Evolutionary conservation across 2,888 invertebrate species (phyloP).

Genomic region (Cynaeus angustus): DNA sequence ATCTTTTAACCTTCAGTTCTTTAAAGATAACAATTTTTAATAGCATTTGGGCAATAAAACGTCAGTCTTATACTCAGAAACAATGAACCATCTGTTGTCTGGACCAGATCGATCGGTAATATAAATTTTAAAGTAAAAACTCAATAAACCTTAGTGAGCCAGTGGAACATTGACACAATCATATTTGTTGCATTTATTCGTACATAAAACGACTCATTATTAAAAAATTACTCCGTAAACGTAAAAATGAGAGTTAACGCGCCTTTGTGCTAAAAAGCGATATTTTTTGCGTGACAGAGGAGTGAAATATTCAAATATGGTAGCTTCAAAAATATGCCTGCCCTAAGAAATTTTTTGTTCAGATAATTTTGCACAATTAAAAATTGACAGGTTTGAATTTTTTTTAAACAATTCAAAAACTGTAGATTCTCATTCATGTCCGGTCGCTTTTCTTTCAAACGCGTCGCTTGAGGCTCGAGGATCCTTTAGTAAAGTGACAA

Average conservation of each 20-base stretch:
- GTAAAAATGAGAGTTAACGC: slow-evolving; percentile 14
- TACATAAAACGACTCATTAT: slow-evolving; percentile 4
- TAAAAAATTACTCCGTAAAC: slow-evolving; percentile 12
- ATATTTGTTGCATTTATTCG: slow-evolving; percentile 11
- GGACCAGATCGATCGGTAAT: not conserved
- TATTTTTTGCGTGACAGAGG: slow-evolving; percentile 19
- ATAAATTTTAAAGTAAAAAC: too few species aligned
- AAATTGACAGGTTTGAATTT: slow-evolving; percentile 14
- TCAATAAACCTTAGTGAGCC: too few species aligned
- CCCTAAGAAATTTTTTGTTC: slow-evolving; percentile 13
- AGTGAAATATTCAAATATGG: slow-evolving; percentile 24
- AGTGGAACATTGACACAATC: not conserved
- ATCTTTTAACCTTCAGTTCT: not conserved
- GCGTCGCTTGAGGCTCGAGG: slow-evolving; percentile 18
- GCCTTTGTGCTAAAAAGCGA: slow-evolving; percentile 26
- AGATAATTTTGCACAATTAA: slow-evolving; percentile 21
- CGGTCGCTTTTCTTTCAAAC: slow-evolving; percentile 13
- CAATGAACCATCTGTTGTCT: slow-evolving; percentile 24
- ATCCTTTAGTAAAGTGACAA: slow-evolving; percentile 28
- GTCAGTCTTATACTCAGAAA: slow-evolving; percentile 24
- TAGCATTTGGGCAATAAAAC: slow-evolving; percentile 27
- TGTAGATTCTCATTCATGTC: slow-evolving; percentile 20
- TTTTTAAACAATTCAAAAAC: slow-evolving; percentile 10
- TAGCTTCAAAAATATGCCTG: slow-evolving; percentile 25
- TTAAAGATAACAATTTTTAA: slow-evolving; percentile 38